Percentiles rank a stretch among this genome's conserved stretches.
These are phyloP conservation scores for Drosophila insularis DNA, from an alignment of 1,140 invertebrate species.

Conservation along the genomic window DNA sequence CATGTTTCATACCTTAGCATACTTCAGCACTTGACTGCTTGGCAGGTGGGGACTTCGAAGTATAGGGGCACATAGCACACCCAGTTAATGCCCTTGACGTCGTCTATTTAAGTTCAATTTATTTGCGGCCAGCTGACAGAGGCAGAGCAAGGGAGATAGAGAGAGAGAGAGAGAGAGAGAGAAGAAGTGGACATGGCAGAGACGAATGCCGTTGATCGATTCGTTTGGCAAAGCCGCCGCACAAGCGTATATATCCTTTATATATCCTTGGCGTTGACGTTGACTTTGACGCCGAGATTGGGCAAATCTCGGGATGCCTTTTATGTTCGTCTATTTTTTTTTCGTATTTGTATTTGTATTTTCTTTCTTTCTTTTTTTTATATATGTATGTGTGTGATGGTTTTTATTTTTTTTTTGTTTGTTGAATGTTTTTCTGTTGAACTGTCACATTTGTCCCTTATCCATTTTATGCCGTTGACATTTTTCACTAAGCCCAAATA, in stretches of 20 bases:
- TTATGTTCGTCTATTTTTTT: constrained; percentile 46
- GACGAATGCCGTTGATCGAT: constrained; percentile 73
- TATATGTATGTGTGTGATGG: not conserved
- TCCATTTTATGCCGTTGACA: constrained; percentile 72
- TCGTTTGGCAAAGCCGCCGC: constrained; percentile 48
- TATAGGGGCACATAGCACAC: not conserved
- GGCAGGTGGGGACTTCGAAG: constrained; percentile 1
- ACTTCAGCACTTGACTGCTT: constrained; percentile 48
- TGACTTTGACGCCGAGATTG: constrained; percentile 60
- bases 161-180: not conserved
- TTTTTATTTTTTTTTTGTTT: constrained; percentile 45
- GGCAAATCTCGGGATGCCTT: constrained; percentile 67
- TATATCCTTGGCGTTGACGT: constrained; percentile 31
- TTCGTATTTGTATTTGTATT: constrained; percentile 46
- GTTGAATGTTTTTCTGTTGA: constrained; percentile 59
- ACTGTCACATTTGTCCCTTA: constrained; percentile 77
- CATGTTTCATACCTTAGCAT: constrained; percentile 14
- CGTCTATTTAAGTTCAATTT: constrained; percentile 80
- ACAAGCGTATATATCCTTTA: constrained; percentile 38
- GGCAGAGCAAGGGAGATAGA: not conserved
- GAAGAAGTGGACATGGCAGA: constrained; percentile 22
- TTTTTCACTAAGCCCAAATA: constrained; percentile 69
- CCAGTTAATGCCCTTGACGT: constrained; percentile 75
- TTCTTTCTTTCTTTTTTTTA: constrained; percentile 13
- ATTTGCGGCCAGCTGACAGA: constrained; percentile 54